These are phyloP conservation scores for Triops longicaudatus DNA, from an alignment of 1,140 invertebrate genomes.

Conservation along the genomic window DNA sequence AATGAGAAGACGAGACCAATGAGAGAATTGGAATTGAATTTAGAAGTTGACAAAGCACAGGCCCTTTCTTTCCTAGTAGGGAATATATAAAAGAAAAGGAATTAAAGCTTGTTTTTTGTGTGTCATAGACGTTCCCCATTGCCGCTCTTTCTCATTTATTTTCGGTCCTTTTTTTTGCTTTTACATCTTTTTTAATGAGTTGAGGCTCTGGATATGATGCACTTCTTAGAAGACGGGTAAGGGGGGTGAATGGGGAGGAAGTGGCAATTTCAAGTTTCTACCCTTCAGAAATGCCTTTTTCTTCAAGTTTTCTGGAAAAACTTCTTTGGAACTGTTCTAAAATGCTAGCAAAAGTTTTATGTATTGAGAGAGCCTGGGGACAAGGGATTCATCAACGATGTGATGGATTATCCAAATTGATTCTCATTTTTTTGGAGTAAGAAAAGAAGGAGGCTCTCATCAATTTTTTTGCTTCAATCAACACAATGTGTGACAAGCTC, in stretches of 20 bases:
- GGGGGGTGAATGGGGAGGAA: background rate
- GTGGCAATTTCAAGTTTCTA: background rate
- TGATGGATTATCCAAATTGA: conserved; percentile 10
- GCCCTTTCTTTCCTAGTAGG: background rate
- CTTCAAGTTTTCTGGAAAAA: background rate
- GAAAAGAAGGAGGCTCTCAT: background rate
- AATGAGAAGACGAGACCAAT: background rate
- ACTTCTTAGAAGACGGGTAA: background rate
- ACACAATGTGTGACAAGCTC: conserved; percentile 3
- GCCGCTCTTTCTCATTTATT: background rate
- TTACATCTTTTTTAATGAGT: background rate
- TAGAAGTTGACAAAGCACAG: conserved; percentile 8
- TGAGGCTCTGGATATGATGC: background rate
- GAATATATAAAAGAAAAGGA: no score
- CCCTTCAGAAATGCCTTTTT: background rate
- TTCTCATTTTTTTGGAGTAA: background rate
- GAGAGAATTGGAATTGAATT: conserved; percentile 7
- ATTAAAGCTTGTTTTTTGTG: background rate
- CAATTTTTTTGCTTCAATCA: conserved; percentile 15
- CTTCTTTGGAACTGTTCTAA: background rate
- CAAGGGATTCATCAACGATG: conserved; percentile 11
- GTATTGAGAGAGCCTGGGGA: background rate
- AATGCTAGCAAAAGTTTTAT: background rate
- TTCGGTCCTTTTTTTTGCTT: no score
- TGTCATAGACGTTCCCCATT: background rate